Evolutionary conservation across 2,113 vertebrate species (phyloP).

Genomic region (Gnathonemus longibarbis): DNA sequence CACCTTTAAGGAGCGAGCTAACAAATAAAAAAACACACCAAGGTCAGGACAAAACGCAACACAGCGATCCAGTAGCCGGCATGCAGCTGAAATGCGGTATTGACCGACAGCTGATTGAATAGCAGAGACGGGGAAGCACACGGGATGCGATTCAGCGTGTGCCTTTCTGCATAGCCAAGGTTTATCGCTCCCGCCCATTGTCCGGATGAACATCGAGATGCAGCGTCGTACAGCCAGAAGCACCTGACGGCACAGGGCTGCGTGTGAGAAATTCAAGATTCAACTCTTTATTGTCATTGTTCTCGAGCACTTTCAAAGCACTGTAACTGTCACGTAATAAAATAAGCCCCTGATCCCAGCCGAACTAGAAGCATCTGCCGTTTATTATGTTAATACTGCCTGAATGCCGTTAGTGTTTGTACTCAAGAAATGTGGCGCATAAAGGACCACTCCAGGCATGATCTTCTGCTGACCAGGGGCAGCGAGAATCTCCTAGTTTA

Average conservation of each 20-base stretch:
- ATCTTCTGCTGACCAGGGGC: not conserved
- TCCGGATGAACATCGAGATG: not conserved
- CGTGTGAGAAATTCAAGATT: not conserved
- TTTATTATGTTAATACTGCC: not conserved
- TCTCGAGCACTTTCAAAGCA: not conserved
- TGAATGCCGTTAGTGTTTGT: not conserved
- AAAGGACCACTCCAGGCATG: not conserved
- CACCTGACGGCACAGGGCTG: not conserved
- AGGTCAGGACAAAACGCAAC: not conserved
- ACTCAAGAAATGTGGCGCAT: not conserved
- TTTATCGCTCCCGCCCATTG: not conserved
- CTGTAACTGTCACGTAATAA: not conserved
- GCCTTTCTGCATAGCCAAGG: not conserved
- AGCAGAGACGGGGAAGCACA: not conserved
- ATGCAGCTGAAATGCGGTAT: not conserved
- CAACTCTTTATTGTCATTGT: not conserved
- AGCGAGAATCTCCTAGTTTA: not conserved
- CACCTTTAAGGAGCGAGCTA: not conserved
- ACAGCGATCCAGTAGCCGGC: not conserved
- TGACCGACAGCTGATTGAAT: not conserved
- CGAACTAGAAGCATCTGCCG: not conserved
- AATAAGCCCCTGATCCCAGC: not conserved
- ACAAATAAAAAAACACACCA: not conserved
- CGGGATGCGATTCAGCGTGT: not conserved
- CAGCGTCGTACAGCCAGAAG: not conserved